Evolutionary conservation across 2,888 invertebrate species (phyloP), one percentile per base, ranked within the genome.

Genomic region (Quadriops clusia): DNA sequence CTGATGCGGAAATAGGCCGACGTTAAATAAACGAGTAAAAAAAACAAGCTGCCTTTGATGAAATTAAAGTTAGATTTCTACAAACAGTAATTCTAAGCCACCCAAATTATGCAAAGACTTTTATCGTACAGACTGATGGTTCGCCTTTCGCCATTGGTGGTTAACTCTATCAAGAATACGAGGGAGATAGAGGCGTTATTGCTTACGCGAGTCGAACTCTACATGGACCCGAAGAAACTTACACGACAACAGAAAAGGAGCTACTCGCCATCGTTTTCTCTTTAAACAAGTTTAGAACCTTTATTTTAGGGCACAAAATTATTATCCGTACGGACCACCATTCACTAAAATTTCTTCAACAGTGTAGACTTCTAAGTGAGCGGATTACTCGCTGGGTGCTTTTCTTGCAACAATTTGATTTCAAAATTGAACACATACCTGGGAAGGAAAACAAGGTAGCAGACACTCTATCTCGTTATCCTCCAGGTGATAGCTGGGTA

Each of bases 401-500:
- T 0, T 34, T 34, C 7, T 23, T 50, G 4, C 45, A 49, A 14
- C 44, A 47, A 27, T 53, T 42, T 32, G 24, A 35, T 22, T 50
- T 43, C 24, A 23, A 8, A 0, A 17, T 50, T 1, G 30, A 34
- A 12, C 35, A 51, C 30, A 39, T 45, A 31, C 33, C 27, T 3
- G 51, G 49, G 0, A 21, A 8, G 1, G 42, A 49, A 1, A 50
- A 50, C 29, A 21, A 44, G 0, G 41, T 43, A 3, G 46, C 45
- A 1, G 47, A 53, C 36, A 38, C 44, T 11, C 35, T 51, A 7
- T 46, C 46, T 7, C 22, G 53, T 1, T 43, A 42, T 31, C 30
- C 26, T n/a, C n/a, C n/a, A n/a, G n/a, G n/a, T n/a, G n/a, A n/a
- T n/a, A n/a, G n/a, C n/a, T n/a, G n/a, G n/a, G n/a, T n/a, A n/a